These are phyloP conservation scores for Lithophane socia DNA, from an alignment of 2,888 invertebrate species.

Conservation along the genomic window DNA sequence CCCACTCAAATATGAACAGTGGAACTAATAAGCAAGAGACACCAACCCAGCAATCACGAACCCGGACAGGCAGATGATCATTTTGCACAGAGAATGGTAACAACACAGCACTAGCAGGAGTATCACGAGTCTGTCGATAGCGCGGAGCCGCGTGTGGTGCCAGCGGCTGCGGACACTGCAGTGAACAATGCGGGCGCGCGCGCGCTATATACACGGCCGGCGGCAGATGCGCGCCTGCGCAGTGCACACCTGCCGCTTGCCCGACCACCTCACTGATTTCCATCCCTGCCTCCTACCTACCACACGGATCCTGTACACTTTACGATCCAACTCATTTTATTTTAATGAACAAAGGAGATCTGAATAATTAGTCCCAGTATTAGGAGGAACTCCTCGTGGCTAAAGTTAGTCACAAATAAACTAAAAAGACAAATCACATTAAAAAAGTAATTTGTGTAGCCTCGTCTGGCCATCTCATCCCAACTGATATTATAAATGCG, in stretches of 20 bases:
- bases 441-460: background rate
- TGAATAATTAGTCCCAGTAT: background rate
- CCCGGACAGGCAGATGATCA: constrained; percentile 89
- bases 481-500: no score
- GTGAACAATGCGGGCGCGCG: constrained; percentile 40
- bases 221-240: constrained; percentile 23
- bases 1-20: background rate
- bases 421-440: background rate
- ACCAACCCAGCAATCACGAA: constrained; percentile 89
- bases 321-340: constrained; percentile 3
- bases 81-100: constrained; percentile 61
- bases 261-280: constrained; percentile 39
- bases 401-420: background rate
- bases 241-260: constrained; percentile 56
- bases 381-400: background rate
- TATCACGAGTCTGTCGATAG: background rate
- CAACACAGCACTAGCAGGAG: constrained; percentile 11
- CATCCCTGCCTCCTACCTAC: background rate
- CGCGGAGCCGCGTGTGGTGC: constrained; percentile 10
- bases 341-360: constrained; percentile 23
- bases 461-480: background rate
- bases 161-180: constrained; percentile 10
- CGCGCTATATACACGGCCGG: constrained; percentile 52
- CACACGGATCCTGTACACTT: constrained; percentile 19
- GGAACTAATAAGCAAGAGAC: constrained; percentile 32